A percentile compares a stretch with the other conserved stretches of the same genome.
Evolutionary conservation across 2,797 vertebrate genomes (phyloP).

Genomic region (Semotilus atromaculatus): DNA sequence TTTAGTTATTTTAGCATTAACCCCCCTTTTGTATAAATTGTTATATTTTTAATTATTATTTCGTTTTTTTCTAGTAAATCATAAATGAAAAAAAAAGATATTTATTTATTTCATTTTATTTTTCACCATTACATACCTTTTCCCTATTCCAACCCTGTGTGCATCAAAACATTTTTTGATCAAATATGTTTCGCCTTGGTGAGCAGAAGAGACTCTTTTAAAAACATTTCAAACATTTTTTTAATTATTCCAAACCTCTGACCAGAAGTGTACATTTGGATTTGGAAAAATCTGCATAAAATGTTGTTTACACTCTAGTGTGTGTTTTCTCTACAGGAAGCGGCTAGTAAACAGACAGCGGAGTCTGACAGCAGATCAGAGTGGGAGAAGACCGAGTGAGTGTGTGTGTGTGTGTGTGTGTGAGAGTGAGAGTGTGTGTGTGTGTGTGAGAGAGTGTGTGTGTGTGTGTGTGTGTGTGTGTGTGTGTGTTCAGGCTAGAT

Average conservation of each 20-base stretch:
- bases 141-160: no score
- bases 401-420: no score
- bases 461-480: background rate
- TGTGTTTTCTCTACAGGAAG: slow-evolving; percentile 73
- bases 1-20: background rate
- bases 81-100: no score
- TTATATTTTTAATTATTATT: background rate
- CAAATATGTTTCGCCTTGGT: background rate
- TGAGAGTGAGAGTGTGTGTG: no score
- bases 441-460: no score
- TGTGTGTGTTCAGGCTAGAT: background rate
- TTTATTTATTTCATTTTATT: no score
- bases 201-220: background rate
- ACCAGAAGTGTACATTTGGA: background rate
- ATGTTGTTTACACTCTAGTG: background rate
- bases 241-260: no score
- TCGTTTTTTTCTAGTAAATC: background rate
- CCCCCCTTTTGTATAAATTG: background rate
- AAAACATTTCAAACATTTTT: no score
- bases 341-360: slow-evolving; percentile 80
- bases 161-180: background rate
- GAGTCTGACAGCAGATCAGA: slow-evolving; percentile 86
- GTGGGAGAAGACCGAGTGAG: slow-evolving; percentile 93
- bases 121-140: no score
- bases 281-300: no score